Base-by-base conservation (phyloP, 2,113 vertebrate genomes). In the Lonchura striata region DNA sequence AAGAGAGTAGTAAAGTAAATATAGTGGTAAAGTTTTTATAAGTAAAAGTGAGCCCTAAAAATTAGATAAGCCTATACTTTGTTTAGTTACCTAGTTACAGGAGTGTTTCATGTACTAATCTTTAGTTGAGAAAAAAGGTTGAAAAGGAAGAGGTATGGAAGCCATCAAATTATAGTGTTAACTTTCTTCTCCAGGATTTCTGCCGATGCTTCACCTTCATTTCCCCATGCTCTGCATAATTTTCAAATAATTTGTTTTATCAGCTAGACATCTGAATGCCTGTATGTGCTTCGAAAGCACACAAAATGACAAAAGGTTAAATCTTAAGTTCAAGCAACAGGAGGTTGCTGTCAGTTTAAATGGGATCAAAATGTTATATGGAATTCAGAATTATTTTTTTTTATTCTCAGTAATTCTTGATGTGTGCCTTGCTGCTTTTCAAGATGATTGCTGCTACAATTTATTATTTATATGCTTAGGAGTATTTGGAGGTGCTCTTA, bases 251-350 rank as follows among this genome's bases (percentile, higher is more conserved):
- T 75, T 74, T 68, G 7, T 64, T 65, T 56, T 61, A 85, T 12
- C 39, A 91, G 7, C 52, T 79, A 72, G 19, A 44, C 54, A 63
- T 33, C 24, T 64, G 59, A 91, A 93, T 82, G 37, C 11, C 49
- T 41, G 13, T 28, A 68, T 19, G 41, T 13, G 31, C 31, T 93
- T 56, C 28, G 7, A 76, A 87, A 90, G 59, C 5, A 6, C 11
- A 0, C 10, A 88, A 44, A 13, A 86, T 75, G 61, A 88, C 37
- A 87, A 78, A 79, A 85, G 61, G 23, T 82, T 82, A 89, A 91
- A 82, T 53, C n/a, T 84, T 23, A 61, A 71, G 13, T 82, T 96
- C 82, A 80, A 92, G 49, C 35, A 96, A 90, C 54, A 92, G 75
- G 63, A 94, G 54, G 66, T 20, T 88, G 46, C 37, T n/a, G 53